A percentile compares a stretch with the other conserved stretches of the same genome.
phyloP scores from a whole-genome alignment of 2,113 vertebrate genomes.

The Cynopterus brachyotis region DNA sequence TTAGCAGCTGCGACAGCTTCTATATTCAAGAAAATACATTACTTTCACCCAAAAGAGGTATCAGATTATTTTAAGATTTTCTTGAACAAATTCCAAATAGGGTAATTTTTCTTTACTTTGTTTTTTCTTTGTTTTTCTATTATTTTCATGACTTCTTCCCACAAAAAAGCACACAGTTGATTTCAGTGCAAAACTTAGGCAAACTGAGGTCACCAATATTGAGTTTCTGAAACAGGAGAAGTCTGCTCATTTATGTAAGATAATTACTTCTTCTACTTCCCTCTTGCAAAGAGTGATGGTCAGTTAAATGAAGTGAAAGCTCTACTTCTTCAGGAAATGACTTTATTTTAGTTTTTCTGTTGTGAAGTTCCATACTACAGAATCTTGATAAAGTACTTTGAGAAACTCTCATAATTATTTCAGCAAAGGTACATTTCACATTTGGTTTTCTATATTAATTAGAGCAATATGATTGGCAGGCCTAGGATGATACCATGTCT shows the following conservation, averaged over 20 bases:
- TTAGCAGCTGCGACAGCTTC: not conserved
- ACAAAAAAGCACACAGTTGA: not conserved
- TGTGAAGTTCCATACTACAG: not conserved
- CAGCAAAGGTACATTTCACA: slow-evolving; percentile 3
- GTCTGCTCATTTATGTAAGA: not conserved
- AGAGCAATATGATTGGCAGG: slow-evolving; percentile 33
- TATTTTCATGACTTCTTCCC: not conserved
- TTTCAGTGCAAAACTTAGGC: not conserved
- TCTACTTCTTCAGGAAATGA: slow-evolving; percentile 4
- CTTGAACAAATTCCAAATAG: not conserved
- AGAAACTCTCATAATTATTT: slow-evolving; percentile 13
- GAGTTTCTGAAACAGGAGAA: slow-evolving; percentile 11
- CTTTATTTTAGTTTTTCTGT: slow-evolving; percentile 26
- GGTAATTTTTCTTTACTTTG: not conserved
- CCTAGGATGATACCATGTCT: not conserved
- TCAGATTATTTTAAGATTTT: not conserved
- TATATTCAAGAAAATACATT: not conserved
- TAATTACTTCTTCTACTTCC: slow-evolving; percentile 29
- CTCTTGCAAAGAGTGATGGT: not conserved
- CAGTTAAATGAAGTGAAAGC: not conserved
- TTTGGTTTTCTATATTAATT: slow-evolving; percentile 52
- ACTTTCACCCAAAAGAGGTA: not conserved
- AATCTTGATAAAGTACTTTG: not conserved
- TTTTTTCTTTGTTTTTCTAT: not conserved
- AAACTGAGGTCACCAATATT: not conserved